Base-by-base conservation (phyloP, 2,797 vertebrate species). In the Anniella stebbinsi region DNA sequence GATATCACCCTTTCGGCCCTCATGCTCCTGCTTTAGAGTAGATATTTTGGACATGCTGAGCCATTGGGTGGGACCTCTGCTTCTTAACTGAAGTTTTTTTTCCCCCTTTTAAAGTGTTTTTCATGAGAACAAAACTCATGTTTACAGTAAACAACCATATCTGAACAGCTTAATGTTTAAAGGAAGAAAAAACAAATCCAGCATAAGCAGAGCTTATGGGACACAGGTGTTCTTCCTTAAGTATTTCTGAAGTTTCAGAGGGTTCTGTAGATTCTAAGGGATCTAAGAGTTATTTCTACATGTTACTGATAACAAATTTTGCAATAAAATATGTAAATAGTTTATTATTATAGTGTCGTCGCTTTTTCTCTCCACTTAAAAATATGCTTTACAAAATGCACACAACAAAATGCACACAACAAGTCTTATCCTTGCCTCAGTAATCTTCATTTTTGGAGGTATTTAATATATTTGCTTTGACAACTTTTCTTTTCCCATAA, bases 1-100 rank as follows among this genome's bases (percentile, higher is more conserved):
- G 0, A 8, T 67, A 60, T 67, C 7, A 10, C 51, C 81, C 83
- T 28, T 87, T 76, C 21, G 51, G 18, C n/a, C 72, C 80, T 66
- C 69, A 91, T 77, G 84, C 80, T 88, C 87, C 76, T 88, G 60
- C 66, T 84, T 91, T 91, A 88, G 72, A 89, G 89, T 15, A 85
- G 85, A 72, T 75, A 75, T 91, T 87, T 25, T 88, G 86, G 95
- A 94, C 94, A 93, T 95, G 95, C 82, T 72, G 90, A 92, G 84
- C 83, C 80, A 89, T 73, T 88, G 30, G 88, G 57, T 93, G 73
- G 60, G 88, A 80, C 18, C 93, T 80, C 63, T 86, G 89, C 66
- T 83, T 94, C 84, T 84, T 86, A 72, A 83, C 84, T 86, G 86
- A 89, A 90, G 73, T 91, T 15, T 25, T 63, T 72, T 94, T 93